Percentiles rank a stretch among this genome's conserved stretches.
These are phyloP conservation scores for Eospalax fontanierii DNA, from an alignment of 2,797 vertebrate species.

Conservation along the genomic window DNA sequence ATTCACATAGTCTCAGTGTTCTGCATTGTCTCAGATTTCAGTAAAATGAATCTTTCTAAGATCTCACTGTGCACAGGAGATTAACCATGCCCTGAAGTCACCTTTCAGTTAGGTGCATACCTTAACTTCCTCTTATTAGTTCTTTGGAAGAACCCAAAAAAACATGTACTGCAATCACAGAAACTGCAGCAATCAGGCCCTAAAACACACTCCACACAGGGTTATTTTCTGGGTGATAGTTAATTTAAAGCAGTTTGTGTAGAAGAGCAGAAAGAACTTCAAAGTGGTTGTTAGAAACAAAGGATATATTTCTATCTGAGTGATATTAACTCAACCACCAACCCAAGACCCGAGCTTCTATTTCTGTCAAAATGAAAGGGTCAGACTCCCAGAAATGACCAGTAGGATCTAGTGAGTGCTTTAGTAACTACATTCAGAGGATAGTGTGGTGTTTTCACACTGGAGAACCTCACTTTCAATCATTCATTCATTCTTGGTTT, in stretches of 20 bases:
- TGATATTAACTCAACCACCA: neutral
- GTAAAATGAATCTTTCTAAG: slow-evolving; percentile 76
- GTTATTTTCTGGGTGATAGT: neutral
- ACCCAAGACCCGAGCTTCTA: neutral
- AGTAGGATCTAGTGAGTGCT: neutral
- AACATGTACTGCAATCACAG: neutral
- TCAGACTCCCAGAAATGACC: neutral
- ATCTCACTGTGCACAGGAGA: slow-evolving; percentile 69
- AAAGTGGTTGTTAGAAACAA: neutral
- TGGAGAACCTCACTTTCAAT: neutral
- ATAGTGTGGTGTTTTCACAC: neutral
- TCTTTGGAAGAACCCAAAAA: slow-evolving; percentile 36
- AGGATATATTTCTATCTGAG: neutral
- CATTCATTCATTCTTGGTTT: neutral
- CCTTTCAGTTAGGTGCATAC: slow-evolving; percentile 35
- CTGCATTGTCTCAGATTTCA: neutral
- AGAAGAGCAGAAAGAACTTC: neutral
- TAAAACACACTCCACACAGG: neutral
- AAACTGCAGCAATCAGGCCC: neutral
- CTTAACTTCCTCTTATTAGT: slow-evolving; percentile 42
- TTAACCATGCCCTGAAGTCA: slow-evolving; percentile 73
- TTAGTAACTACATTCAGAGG: neutral
- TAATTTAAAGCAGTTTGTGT: slow-evolving; percentile 29
- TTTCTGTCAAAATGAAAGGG: neutral
- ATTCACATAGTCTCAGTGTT: slow-evolving; percentile 74